Evolutionary conservation across 1,140 invertebrate genomes (phyloP), one percentile per base, ranked within the genome.

Genomic region (Penaeus vannamei): DNA sequence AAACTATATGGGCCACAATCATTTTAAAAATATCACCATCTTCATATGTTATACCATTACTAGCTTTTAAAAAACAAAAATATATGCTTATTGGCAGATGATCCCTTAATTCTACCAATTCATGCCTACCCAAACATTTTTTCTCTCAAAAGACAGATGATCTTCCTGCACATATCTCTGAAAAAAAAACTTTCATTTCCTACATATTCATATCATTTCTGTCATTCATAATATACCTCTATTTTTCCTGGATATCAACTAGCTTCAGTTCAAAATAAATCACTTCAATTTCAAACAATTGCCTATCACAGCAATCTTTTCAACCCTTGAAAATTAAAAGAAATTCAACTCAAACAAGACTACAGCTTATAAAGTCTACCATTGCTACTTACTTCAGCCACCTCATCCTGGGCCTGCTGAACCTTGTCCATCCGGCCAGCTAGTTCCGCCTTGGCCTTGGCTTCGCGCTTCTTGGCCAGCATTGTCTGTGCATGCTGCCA

Each of bases 401-500:
- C 97, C 94, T 99, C 99, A 64, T 96, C 95, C 91, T 96, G 95
- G 0, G 97, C 97, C 93, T 97, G 96, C 90, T 96, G 96, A n/a
- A 97, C 95, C 93, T 98, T 98, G 92, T 99, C 98, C 14, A 94
- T 95, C 90, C 97, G 95, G 90, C 97, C 96, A 5, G 96, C 95
- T 59, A 99, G 93, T 92, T 99, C 98, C 1, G 98, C 94, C 92
- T 98, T 97, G 2, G 96, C 97, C 93, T 99, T 99, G 89, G 96
- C 95, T 93, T 99, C 98, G 77, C 98, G 95, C 92, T 99, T 98
- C 92, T 98, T 98, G 23, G 96, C 98, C 46, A 99, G 93, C 93
- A 97, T 98, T 93, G 97, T 96, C 93, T 99, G 97, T 72, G 98
- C 97, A 92, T 98, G 97, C 93, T 99, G 98, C 97, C 98, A 99